Evolutionary conservation across 2,797 vertebrate species (phyloP).

Genomic region (Pteronotus mesoamericanus): DNA sequence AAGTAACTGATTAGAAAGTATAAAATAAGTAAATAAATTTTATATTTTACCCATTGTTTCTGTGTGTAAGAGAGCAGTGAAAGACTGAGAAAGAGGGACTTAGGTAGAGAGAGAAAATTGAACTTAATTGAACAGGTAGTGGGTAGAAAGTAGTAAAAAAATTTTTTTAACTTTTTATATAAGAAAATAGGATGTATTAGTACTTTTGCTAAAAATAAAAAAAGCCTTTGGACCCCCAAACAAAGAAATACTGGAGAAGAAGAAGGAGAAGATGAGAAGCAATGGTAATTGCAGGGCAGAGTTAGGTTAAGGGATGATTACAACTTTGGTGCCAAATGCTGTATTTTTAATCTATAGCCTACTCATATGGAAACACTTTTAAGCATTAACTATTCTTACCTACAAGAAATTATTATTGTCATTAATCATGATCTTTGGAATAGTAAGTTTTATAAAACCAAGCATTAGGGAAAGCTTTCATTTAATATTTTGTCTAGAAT

Average conservation of each 20-base stretch:
- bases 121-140: background rate
- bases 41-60: background rate
- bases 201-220: background rate
- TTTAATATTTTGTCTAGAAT: conserved; percentile 22
- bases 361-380: background rate
- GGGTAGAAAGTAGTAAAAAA: background rate
- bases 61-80: background rate
- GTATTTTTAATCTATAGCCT: background rate
- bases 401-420: background rate
- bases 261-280: background rate
- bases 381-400: background rate
- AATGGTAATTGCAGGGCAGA: background rate
- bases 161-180: background rate
- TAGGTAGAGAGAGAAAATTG: background rate
- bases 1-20: background rate
- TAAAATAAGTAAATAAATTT: background rate
- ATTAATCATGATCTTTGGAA: background rate
- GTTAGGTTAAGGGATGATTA: background rate
- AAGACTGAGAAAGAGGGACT: background rate
- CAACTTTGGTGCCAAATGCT: background rate
- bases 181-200: background rate
- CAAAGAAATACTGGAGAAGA: background rate
- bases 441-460: background rate
- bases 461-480: background rate
- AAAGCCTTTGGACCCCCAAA: background rate